Percentiles rank a stretch among this genome's conserved stretches.
Conservation (phyloP, 2,888 invertebrate species). For the Deladenus siricidicola region DNA sequence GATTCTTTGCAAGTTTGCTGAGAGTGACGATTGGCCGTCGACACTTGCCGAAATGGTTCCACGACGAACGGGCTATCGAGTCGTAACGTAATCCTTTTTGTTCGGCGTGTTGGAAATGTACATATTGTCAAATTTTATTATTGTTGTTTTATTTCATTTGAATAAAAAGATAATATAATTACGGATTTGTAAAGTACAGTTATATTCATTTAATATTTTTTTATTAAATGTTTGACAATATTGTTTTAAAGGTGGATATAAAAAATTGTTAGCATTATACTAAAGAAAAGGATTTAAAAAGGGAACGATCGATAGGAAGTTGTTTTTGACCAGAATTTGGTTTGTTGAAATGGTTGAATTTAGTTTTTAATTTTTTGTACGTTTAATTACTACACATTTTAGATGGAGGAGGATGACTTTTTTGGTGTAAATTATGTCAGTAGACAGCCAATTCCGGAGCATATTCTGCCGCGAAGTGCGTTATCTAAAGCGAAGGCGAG, state of each 20-base stretch:
- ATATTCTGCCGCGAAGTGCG: not conserved
- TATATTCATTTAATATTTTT: too few species aligned
- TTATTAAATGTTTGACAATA: too few species aligned
- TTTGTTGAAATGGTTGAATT: not conserved
- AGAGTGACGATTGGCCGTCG: slow-evolving; percentile 5
- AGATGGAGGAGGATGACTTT: slow-evolving; percentile 11
- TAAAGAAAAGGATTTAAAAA: too few species aligned
- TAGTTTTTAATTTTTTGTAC: not conserved
- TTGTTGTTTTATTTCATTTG: not conserved
- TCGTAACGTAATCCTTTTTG: too few species aligned
- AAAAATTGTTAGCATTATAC: too few species aligned
- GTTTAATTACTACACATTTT: not conserved
- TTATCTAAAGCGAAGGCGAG: not conserved
- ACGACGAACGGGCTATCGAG: slow-evolving; percentile 11
- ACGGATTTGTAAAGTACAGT: not conserved
- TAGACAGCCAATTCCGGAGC: slow-evolving; percentile 6
- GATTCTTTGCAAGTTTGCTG: slow-evolving; percentile 13
- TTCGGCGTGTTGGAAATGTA: too few species aligned
- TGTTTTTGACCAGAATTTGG: too few species aligned
- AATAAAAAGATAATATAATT: not conserved
- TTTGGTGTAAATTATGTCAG: slow-evolving; percentile 12
- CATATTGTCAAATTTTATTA: not conserved
- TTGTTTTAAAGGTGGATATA: too few species aligned
- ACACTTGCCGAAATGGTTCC: slow-evolving; percentile 14
- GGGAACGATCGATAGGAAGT: too few species aligned